Conservation (phyloP, 2,888 invertebrate genomes). For the Apoderus coryli region DNA sequence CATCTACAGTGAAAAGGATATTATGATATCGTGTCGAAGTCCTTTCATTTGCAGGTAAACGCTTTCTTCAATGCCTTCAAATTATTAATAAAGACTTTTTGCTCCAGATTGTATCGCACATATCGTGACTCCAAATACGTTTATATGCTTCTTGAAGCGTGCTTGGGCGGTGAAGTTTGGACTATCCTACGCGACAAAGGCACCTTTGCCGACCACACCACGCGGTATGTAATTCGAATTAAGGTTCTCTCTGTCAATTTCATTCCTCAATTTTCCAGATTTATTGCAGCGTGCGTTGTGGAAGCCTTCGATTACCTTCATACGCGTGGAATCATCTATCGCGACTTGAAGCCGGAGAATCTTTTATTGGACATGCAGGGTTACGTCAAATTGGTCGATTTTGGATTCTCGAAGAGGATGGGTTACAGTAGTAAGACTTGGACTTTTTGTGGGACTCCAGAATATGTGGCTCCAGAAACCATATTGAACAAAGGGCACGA, state of each 20-base stretch:
- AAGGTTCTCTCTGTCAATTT: background rate
- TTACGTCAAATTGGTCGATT: constrained; percentile 53
- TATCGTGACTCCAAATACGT: constrained; percentile 55
- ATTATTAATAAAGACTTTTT: constrained; percentile 6
- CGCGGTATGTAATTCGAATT: constrained; percentile 22
- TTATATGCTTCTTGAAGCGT: constrained; percentile 58
- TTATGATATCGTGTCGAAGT: constrained; percentile 52
- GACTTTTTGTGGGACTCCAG: constrained; percentile 62
- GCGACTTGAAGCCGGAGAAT: constrained; percentile 60
- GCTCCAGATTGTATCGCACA: constrained; percentile 45
- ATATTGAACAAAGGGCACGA: constrained; percentile 61
- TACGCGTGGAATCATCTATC: constrained; percentile 41
- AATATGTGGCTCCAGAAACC: constrained; percentile 46
- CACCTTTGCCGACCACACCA: constrained; percentile 47
- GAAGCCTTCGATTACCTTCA: constrained; percentile 58
- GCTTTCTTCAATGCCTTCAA: constrained; percentile 1
- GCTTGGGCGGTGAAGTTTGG: constrained; percentile 61
- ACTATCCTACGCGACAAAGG: constrained; percentile 51
- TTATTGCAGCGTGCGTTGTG: constrained; percentile 53
- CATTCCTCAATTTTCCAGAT: too few relatives aligned
- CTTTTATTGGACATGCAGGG: constrained; percentile 45
- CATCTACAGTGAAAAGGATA: constrained; percentile 52
- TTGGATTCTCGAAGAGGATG: constrained; percentile 53
- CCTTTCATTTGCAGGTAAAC: constrained; percentile 57
- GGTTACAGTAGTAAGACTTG: constrained; percentile 51